Evolutionary conservation across 1,140 invertebrate genomes (phyloP), one percentile per base, ranked within the genome.

Genomic region (Nebria ingens): DNA sequence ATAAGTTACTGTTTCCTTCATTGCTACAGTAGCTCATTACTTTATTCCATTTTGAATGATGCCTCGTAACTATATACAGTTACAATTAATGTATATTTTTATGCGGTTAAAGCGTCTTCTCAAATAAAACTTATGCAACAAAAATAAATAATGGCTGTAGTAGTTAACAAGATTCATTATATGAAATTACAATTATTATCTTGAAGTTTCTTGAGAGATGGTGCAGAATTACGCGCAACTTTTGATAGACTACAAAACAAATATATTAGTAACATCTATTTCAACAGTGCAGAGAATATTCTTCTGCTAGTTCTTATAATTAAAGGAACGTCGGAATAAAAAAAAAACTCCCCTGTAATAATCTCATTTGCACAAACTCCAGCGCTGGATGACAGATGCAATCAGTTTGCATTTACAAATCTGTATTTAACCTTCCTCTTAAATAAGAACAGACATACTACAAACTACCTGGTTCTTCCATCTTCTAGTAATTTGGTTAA

Each of bases 271-370:
- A 45, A 45, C 9, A 45, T 45, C 40, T 45, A 45, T 45, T 45
- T 17, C 40, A n/a, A n/a, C n/a, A n/a, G n/a, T n/a, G n/a, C n/a
- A 45, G 40, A 45, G 40, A n/a, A 45, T 45, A 45, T 45, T 45
- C 15, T n/a, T 9, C 40, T 11, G 40, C 3, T 12, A 45, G 3
- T 17, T 45, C 40, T 45, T 45, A 17, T 45, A 45, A 45, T 45
- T 45, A 45, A 45, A 45, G 25, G 15, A 17, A 17, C 40, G 40
- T 45, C 40, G 9, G 9, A 45, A 12, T 45, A 12, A 45, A 45
- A 45, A 45, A 45, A 17, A 9, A 45, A 17, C n/a, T n/a, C n/a
- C n/a, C 17, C 40, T 45, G 40, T 45, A 45, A 45, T 45, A 45
- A 45, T 45, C 40, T 45, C 40, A 45, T 45, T 45, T 45, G 40